Conservation (phyloP, 2,113 vertebrate species). For the Toxostoma redivivum region DNA sequence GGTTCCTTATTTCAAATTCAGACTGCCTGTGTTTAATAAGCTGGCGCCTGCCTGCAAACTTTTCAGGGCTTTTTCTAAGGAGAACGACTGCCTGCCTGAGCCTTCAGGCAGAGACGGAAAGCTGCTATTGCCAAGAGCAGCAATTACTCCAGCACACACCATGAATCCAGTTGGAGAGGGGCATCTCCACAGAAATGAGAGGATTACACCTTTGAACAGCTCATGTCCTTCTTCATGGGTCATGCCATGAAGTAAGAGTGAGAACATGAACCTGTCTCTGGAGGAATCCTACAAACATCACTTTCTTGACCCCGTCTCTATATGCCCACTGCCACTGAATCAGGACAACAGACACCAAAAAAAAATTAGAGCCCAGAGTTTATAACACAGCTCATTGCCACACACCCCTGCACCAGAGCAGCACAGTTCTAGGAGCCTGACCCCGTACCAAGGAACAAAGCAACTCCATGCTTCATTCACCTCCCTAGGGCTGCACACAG, state of each 20-base stretch:
- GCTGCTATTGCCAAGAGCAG: neutral
- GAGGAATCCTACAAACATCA: neutral
- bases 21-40: neutral
- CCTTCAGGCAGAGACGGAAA: neutral
- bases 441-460: neutral
- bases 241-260: neutral
- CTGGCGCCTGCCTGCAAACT: neutral
- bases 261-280: neutral
- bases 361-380: neutral
- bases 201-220: neutral
- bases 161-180: accelerated
- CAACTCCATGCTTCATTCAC: neutral
- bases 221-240: neutral
- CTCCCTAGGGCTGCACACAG: neutral
- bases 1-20: neutral
- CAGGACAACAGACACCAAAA: neutral
- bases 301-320: neutral
- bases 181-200: neutral
- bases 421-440: neutral
- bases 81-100: neutral
- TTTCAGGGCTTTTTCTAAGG: neutral
- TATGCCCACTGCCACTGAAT: accelerated
- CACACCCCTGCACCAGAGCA: neutral
- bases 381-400: accelerated
- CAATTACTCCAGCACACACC: neutral